phyloP scores from a whole-genome alignment of 1,140 invertebrate species.

The Lepidostoma basale region DNA sequence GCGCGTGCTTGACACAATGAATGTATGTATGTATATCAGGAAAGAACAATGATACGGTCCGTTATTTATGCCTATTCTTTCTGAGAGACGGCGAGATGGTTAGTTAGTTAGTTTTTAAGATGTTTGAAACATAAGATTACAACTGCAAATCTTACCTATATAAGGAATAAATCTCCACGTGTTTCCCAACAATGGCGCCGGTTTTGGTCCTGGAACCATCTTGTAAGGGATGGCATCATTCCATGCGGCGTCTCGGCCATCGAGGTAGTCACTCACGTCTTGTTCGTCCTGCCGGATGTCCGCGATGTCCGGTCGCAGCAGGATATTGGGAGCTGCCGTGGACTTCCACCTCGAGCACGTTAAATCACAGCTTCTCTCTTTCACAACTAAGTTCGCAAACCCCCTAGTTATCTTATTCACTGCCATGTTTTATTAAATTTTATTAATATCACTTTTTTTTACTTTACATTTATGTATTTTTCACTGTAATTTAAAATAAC shows the following conservation, averaged over 20 bases:
- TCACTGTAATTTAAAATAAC: too few species aligned
- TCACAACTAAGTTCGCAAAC: too few species aligned
- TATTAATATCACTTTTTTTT: too few species aligned
- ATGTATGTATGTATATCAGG: not conserved
- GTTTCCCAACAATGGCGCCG: constrained; percentile 79
- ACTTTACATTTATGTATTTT: too few species aligned
- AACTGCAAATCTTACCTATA: constrained; percentile 56
- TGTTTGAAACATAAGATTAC: constrained; percentile 22
- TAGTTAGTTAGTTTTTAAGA: not conserved
- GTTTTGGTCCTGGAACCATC: constrained; percentile 77
- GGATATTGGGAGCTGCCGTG: too few species aligned
- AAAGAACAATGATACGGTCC: not conserved
- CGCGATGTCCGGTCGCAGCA: too few species aligned
- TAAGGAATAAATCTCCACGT: constrained; percentile 77
- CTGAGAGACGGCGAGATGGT: not conserved
- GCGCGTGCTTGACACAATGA: not conserved
- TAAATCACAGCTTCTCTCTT: too few species aligned
- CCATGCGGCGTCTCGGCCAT: constrained; percentile 35
- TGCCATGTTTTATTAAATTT: too few species aligned
- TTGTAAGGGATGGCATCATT: constrained; percentile 53
- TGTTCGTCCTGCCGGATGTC: too few species aligned
- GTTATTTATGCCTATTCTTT: not conserved
- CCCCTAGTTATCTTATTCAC: too few species aligned
- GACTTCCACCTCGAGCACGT: too few species aligned
- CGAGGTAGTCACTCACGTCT: too few species aligned